Conservation (phyloP, 2,113 vertebrate genomes). For the Neomonachus schauinslandi region DNA sequence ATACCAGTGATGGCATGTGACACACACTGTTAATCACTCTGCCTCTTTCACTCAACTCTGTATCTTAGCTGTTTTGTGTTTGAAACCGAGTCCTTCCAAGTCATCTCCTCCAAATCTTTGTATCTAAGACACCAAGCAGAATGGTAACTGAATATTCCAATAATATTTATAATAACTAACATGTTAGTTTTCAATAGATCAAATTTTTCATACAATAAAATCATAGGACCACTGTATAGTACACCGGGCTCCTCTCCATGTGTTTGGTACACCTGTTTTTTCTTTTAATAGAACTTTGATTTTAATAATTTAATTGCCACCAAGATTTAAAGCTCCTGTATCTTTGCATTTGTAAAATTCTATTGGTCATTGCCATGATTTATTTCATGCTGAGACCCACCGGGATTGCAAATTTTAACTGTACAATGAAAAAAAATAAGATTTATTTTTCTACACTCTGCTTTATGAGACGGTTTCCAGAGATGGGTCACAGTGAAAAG, state of each 20-base stretch:
- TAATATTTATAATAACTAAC: neutral
- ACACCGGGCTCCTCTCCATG: neutral
- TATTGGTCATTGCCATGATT: neutral
- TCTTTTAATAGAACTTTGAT: neutral
- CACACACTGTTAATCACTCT: neutral
- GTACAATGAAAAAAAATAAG: neutral
- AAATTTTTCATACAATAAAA: slow-evolving; percentile 16
- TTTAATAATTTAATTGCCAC: slow-evolving; percentile 41
- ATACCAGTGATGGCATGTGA: neutral
- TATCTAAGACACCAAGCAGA: neutral
- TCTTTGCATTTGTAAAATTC: neutral
- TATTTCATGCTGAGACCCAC: neutral
- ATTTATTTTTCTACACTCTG: neutral
- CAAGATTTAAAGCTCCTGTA: neutral
- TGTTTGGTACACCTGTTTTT: neutral
- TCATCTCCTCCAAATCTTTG: neutral
- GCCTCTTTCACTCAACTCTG: neutral
- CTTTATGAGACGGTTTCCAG: neutral
- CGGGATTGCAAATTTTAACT: neutral
- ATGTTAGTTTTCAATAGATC: neutral
- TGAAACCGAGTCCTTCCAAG: neutral
- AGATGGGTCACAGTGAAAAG: neutral
- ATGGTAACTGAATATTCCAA: neutral
- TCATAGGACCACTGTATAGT: neutral
- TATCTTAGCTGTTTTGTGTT: neutral